phyloP scores from a whole-genome alignment of 2,797 vertebrate genomes.

The Sebastes ruberrimus region DNA sequence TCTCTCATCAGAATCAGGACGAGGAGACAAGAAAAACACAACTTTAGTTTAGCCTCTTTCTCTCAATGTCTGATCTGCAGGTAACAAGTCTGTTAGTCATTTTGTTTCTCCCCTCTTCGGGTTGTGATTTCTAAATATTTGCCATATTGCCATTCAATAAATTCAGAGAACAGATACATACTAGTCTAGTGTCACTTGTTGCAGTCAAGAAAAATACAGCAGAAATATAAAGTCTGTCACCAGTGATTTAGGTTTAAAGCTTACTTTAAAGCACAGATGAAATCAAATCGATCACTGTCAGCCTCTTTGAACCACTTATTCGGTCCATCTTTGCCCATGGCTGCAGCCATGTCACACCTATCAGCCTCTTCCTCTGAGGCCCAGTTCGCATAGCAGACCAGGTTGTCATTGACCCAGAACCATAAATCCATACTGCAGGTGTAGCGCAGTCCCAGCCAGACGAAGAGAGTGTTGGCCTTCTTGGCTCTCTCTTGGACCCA shows the following conservation, averaged over 20 bases:
- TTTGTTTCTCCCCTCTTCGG: neutral
- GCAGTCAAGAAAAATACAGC: neutral
- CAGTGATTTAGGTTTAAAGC: neutral
- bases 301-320: neutral
- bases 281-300: constrained; percentile 22
- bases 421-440: constrained; percentile 33
- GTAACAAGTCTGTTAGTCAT: neutral
- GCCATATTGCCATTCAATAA: neutral
- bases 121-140: neutral
- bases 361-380: rapidly evolving
- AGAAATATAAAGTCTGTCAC: neutral
- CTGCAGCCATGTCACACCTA: neutral
- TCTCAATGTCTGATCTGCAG: neutral
- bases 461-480: neutral
- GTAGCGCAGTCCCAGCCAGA: constrained; percentile 52
- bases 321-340: rapidly evolving
- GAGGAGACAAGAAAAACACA: neutral
- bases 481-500: neutral
- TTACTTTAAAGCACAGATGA: constrained; percentile 16
- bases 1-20: neutral
- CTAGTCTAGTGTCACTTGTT: neutral
- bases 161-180: neutral
- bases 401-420: constrained; percentile 29
- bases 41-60: neutral
- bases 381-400: neutral